Evolutionary conservation across 2,888 invertebrate genomes (phyloP), one percentile per base, ranked within the genome.

Genomic region (Azorinus chamasolen): DNA sequence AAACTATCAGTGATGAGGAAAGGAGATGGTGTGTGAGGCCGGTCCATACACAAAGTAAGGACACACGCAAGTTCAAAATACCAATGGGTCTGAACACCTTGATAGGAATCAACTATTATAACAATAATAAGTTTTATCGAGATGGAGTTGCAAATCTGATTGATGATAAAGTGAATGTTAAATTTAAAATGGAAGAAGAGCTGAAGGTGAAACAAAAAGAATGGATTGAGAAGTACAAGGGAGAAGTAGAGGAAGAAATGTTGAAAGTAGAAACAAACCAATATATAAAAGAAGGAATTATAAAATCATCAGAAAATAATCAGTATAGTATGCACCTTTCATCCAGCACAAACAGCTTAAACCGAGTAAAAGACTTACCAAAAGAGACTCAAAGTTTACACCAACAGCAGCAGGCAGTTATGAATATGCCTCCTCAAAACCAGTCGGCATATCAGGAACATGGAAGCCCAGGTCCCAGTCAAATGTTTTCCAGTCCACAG

Each of bases 11-110:
- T 25, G 84, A 88, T 53, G 58, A 71, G 22, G 76, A 85, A 0
- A 89, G 86, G 51, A 66, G 72, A 20, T 90, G 89, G 90, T 88
- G 86, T 78, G 88, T 89, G 6, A 88, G 89, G 8, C 90, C 89
- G 4, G 83, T 90, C 5, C 86, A 86, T 20, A 87, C 87, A 10
- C 83, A 85, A 45, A 82, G 63, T 65, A 54, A 79, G 39, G 10
- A 22, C 16, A 48, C 64, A 32, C 25, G 48, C 8, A 69, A 72
- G 0, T 87, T 83, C 63, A 75, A 58, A 54, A 68, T 85, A 32
- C 88, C 88, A 14, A 83, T 87, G 75, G 86, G 86, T n/a, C 55
- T 89, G 8, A 84, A 87, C 58, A 84, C 87, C 4, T 55, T 89
- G 18, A 87, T 87, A 69, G 88, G 88, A 20, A 82, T 89, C n/a